A percentile compares a stretch with the other conserved stretches of the same genome.
phyloP scores from a whole-genome alignment of 2,113 vertebrate genomes.

The Albula glossodonta region DNA sequence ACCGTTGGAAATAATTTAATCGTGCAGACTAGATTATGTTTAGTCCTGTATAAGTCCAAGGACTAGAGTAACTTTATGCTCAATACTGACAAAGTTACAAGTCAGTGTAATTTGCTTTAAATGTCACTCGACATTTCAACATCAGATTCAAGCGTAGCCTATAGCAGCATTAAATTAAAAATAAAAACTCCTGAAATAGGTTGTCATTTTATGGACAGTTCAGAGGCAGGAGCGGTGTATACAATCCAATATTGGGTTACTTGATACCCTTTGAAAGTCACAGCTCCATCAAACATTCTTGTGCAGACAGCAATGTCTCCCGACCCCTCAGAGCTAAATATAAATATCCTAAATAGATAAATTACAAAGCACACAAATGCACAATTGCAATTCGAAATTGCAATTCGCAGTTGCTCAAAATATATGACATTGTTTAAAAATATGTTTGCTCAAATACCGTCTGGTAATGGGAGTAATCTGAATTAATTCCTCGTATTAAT shows the following conservation, averaged over 20 bases:
- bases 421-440: no score
- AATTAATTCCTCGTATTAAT: no score
- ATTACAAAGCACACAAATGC: not conserved
- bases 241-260: not conserved
- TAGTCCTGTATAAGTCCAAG: not conserved
- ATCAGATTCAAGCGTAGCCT: not conserved
- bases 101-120: not conserved
- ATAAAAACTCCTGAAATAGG: not conserved
- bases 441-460: no score
- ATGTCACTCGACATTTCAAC: not conserved
- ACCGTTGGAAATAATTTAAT: not conserved
- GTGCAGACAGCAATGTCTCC: not conserved
- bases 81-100: not conserved
- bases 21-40: not conserved
- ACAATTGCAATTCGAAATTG: no score
- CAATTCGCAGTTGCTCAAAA: no score
- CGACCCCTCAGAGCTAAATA: not conserved
- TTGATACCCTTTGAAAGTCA: not conserved
- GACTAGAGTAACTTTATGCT: not conserved
- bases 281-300: constrained; percentile 5
- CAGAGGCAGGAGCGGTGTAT: not conserved
- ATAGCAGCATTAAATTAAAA: not conserved
- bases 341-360: not conserved
- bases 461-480: no score
- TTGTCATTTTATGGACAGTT: not conserved